These are phyloP conservation scores for Hesperia comma DNA, from an alignment of 2,888 invertebrate species.

Conservation along the genomic window DNA sequence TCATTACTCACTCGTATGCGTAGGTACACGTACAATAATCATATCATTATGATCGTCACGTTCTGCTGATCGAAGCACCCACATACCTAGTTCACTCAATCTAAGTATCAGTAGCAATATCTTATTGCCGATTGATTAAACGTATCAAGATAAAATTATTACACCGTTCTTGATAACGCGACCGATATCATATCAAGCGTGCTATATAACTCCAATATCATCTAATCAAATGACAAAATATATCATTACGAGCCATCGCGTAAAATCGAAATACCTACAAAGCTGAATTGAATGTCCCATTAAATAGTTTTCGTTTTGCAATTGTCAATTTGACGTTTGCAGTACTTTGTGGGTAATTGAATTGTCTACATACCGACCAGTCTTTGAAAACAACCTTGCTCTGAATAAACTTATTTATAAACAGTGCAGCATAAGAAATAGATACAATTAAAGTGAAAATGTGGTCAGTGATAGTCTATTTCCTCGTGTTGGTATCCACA, in stretches of 20 bases:
- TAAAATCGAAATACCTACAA: not conserved
- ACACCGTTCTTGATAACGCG: not conserved
- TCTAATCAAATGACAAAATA: conserved; percentile 14
- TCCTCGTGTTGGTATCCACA: conserved; percentile 21
- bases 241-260: conserved; percentile 16
- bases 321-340: conserved; percentile 19
- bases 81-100: not conserved
- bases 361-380: conserved; percentile 13
- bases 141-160: not conserved
- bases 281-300: conserved; percentile 5
- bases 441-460: conserved; percentile 46
- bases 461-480: conserved; percentile 46
- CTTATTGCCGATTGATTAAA: not conserved
- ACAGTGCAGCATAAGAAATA: conserved; percentile 15
- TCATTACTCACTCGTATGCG: too few species aligned
- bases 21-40: too few species aligned
- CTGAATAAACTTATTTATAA: conserved; percentile 35
- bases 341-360: conserved; percentile 16
- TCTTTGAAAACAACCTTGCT: conserved; percentile 21
- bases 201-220: conserved; percentile 13
- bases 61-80: not conserved
- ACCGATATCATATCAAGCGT: not conserved
- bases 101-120: not conserved
- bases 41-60: not conserved
- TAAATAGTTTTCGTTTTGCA: conserved; percentile 18